A percentile compares a stretch with the other conserved stretches of the same genome.
Conservation (phyloP, 1,140 invertebrate genomes). For the Drosophila micromelanica region DNA sequence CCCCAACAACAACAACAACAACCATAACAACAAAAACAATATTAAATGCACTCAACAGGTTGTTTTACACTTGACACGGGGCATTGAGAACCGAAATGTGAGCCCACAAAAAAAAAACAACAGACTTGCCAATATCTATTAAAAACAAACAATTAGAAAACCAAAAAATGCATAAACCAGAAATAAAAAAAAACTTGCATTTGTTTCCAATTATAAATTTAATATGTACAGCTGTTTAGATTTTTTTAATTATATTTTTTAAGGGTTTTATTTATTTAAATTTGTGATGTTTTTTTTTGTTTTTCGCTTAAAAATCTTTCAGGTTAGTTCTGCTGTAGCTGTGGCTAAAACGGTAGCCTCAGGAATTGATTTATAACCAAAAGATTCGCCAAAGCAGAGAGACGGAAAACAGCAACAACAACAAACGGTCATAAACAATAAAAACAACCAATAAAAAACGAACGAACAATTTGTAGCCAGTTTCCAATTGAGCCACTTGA, state of each 20-base stretch:
- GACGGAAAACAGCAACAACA: slow-evolving; percentile 18
- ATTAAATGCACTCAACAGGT: slow-evolving; percentile 48
- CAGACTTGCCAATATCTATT: neutral
- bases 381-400: slow-evolving; percentile 58
- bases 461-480: slow-evolving; percentile 41
- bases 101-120: neutral
- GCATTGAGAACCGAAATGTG: neutral
- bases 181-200: neutral
- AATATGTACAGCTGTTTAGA: slow-evolving; percentile 8
- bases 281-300: neutral
- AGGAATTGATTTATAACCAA: slow-evolving; percentile 75
- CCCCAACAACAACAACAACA: slow-evolving; percentile 49
- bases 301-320: slow-evolving; percentile 12
- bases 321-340: slow-evolving; percentile 8
- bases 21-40: slow-evolving; percentile 50
- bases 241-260: neutral
- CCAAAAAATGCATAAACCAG: slow-evolving; percentile 3
- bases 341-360: slow-evolving; percentile 63
- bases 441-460: slow-evolving; percentile 42
- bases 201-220: slow-evolving; percentile 27
- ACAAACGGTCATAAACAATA: slow-evolving; percentile 36
- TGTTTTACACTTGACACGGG: slow-evolving; percentile 39
- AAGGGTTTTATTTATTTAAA: slow-evolving; percentile 7
- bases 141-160: neutral
- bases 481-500: slow-evolving; percentile 76